Base-by-base conservation (phyloP, 2,888 invertebrate genomes). In the Lochmaea crataegi region DNA sequence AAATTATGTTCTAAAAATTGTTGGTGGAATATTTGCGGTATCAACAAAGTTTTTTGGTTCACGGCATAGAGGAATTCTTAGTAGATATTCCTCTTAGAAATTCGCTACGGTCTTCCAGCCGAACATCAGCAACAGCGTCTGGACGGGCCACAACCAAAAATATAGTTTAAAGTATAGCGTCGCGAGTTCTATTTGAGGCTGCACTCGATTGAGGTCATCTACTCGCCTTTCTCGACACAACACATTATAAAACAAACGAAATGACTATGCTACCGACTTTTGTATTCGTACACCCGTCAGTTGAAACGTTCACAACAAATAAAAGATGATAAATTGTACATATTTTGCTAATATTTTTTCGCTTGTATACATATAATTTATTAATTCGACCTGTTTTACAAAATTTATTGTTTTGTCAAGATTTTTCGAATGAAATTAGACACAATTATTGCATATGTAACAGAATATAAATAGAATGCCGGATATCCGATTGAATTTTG, bases 131-230 rank as follows among this genome's bases (percentile, higher is more conserved):
- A 41, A 42, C 16, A 63, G 42, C 61, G 61, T 63, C 61, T 63
- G 61, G 61, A 63, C 61, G 61, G 61, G 41, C 42, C 61, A 63
- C 42, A 63, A 63, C 69, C 70, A 70, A 70, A 70, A 70, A 70
- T 70, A 70, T 56, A 70, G 57, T 70, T 57, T 56, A 45, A 70
- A 70, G 70, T 70, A 57, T 61, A 70, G 66, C 79, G 80, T 78
- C 79, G 61, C 68, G 76, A 70, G 75, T 81, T 81, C 81, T 82
- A 81, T 83, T 82, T 79, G 80, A 75, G 78, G 80, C 78, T 82
- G 83, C 79, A 81, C 83, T 82, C 82, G 80, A 83, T 83, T 82
- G 82, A 78, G 83, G 82, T 83, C 83, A 82, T 83, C 80, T 77
- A 81, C 81, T 79, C 79, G 75, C 65, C 69, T 63, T 56, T 64